Percentiles rank a stretch among this genome's conserved stretches.
phyloP scores from a whole-genome alignment of 2,113 vertebrate genomes.

The Sterna hirundo region DNA sequence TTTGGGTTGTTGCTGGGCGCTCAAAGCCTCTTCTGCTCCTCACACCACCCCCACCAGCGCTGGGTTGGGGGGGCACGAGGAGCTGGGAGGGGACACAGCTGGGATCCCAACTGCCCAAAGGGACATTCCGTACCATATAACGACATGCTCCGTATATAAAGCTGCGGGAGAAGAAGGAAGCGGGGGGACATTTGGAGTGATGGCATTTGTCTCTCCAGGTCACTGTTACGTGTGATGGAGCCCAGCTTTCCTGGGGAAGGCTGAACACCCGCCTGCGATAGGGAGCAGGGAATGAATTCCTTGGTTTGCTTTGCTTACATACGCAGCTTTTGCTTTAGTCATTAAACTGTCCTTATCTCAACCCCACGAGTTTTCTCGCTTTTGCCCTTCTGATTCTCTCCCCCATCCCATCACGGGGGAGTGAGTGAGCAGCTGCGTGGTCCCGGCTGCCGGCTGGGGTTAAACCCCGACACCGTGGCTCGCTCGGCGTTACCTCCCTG shows the following conservation, averaged over 20 bases:
- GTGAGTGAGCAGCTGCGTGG: no score
- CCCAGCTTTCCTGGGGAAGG: not conserved
- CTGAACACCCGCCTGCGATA: not conserved
- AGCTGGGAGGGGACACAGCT: not conserved
- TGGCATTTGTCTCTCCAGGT: not conserved
- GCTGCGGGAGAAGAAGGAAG: not conserved
- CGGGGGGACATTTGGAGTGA: not conserved
- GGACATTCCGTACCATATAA: not conserved
- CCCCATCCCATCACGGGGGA: no score
- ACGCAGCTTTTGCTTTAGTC: not conserved
- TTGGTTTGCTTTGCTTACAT: not conserved
- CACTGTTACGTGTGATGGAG: not conserved
- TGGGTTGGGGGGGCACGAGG: not conserved
- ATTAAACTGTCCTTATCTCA: not conserved
- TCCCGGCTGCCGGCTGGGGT: no score
- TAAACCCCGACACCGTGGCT: not conserved
- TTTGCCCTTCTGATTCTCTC: not conserved
- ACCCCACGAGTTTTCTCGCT: not conserved
- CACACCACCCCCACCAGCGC: not conserved
- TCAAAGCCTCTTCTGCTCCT: not conserved
- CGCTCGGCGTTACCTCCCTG: accelerated
- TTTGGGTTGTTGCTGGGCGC: not conserved
- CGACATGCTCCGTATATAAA: not conserved
- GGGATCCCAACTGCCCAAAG: not conserved
- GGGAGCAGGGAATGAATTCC: not conserved